A percentile compares a stretch with the other conserved stretches of the same genome.
phyloP scores from a whole-genome alignment of 2,113 vertebrate genomes.

The Rattus rattus region DNA sequence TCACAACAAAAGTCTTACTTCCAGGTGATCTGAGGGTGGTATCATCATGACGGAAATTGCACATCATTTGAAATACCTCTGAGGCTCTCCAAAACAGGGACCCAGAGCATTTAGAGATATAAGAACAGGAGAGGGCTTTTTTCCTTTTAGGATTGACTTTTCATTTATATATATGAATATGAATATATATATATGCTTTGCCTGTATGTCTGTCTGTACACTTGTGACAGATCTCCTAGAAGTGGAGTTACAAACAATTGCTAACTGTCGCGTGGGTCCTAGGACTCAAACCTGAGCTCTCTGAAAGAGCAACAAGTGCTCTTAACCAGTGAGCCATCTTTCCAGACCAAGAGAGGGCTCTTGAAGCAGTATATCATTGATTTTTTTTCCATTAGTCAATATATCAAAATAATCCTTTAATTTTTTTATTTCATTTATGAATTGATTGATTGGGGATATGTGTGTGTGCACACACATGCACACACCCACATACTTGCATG shows the following conservation, averaged over 20 bases:
- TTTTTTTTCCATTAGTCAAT: neutral
- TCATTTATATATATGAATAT: neutral
- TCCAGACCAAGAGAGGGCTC: neutral
- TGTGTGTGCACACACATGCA: neutral
- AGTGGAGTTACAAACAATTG: neutral
- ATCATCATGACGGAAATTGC: neutral
- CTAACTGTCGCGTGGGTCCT: neutral
- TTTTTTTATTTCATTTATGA: neutral
- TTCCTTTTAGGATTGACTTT: neutral
- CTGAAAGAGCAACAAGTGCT: neutral
- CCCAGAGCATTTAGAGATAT: neutral
- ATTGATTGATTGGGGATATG: neutral
- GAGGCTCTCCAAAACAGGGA: neutral
- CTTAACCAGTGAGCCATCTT: neutral
- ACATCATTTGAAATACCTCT: neutral
- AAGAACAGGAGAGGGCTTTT: too few relatives aligned
- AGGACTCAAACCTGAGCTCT: neutral
- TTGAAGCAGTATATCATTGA: neutral
- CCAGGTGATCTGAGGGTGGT: neutral
- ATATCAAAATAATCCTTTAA: constrained; percentile 10
- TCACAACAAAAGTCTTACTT: neutral
- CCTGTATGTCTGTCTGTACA: neutral
- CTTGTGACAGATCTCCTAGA: neutral
- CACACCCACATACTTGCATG: neutral
- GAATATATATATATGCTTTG: neutral